Percentiles rank a stretch among this genome's conserved stretches.
Conservation (phyloP, 1,140 invertebrate genomes). For the roundworm (Caenorhabditis elegans) region WBcel235 BX284604.4:11699501-11700000, state of each 20-base stretch:
- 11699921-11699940: slow-evolving; percentile 18
- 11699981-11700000: background rate
- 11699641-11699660: background rate
- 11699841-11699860: background rate
- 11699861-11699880: slow-evolving; percentile 25
- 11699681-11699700: background rate
- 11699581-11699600: background rate
- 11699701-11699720: background rate
- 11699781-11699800: slow-evolving; percentile 19
- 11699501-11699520: too few species aligned
- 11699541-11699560: too few species aligned
- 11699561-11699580: too few species aligned
- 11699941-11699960: slow-evolving; percentile 6
- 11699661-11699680: background rate
- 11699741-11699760: background rate
- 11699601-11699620: slow-evolving; percentile 2
- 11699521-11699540: background rate
- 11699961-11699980: slow-evolving; percentile 19
- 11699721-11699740: background rate
- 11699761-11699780: background rate
- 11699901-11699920: slow-evolving; percentile 14
- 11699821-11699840: background rate
- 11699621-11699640: background rate
- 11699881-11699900: background rate
- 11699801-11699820: background rate